Base-by-base conservation (phyloP, 35 echinoderm and acorn worm genomes). In the Lytechinus pictus region DNA sequence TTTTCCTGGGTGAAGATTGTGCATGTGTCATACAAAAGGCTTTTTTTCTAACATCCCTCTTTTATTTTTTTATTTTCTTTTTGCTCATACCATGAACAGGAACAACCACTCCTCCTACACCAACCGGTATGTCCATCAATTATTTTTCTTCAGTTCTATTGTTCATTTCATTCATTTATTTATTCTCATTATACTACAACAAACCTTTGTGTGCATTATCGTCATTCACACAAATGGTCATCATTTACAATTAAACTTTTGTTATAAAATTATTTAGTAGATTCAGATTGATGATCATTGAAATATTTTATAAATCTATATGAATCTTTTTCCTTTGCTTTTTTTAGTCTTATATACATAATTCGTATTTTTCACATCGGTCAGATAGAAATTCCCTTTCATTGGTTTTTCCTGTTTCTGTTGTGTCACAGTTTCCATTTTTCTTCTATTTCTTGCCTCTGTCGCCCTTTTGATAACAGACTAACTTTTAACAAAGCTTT, bases 41-140 rank as follows among this genome's bases (percentile, higher is more conserved):
- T 79, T 24, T 79, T 79, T 71, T 24, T 79, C 66, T 79, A 79
- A 79, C 66, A 79, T 79, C 66, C 66, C 66, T 27, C n/a, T 58
- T 79, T 79, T 79, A 79, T 79, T 79, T 79, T 79, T 79, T 79
- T 79, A 79, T 79, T 79, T 79, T 79, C 66, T n/a, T 79, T 79
- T 79, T 79, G 66, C 66, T 79, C 66, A 79, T 79, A 24, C 21
- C 66, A 79, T 79, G 21, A 79, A 79, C 66, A 79, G 66, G 66
- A 14, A n/a, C 66, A 79, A 79, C 66, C 19, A n/a, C 66, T 24
- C 66, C 19, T 79, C 19, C 66, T n/a, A 4, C 66, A 79, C 0
- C 66, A 7, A n/a, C 66, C 16, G 66, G 66, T 79, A 79, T 79
- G 66, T 79, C 66, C 66, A 79, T n/a, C 14, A 1, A 24, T 58